Evolutionary conservation across 2,113 vertebrate genomes (phyloP), one percentile per base, ranked within the genome.

Genomic region (Aphyosemion australe): DNA sequence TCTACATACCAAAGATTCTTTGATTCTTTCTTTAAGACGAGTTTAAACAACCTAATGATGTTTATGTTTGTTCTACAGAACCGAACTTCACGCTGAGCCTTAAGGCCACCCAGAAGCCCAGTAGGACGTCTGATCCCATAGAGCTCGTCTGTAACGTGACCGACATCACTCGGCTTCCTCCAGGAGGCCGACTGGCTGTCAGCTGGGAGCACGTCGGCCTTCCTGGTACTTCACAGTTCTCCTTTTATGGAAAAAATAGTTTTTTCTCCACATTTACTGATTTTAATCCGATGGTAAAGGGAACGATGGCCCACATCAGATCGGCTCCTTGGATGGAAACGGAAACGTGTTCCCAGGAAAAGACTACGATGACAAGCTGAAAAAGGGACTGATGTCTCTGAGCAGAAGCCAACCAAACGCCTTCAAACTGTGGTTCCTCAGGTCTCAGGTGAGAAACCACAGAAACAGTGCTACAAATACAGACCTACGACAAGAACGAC

Each of bases 361-460:
- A 6, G 80, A 66, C 59, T 95, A 93, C 74, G 86, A 72, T 9
- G 91, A 93, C 6, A 74, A 94, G 34, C 80, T 92, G 81, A 90
- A 86, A 65, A 93, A 89, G 0, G 96, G 97, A 1, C 88, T 83
- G 61, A 81, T 98, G 4, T 90, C 93, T 43, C 90, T 97, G 43
- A 94, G 45, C n/a, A 92, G 94, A 58, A 88, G 85, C 47, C 83
- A 85, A 15, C 78, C 70, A 1, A 72, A 94, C 84, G 93, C 89
- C 0, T 99, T 98, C 85, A 95, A 80, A 41, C 93, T 99, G 72
- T 92, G 93, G 13, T 93, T 98, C 74, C 93, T 95, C 49, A 95
- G 91, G 79, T 94, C 96, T 0, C 81, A 91, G 89, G 90, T 89
- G 5, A 18, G 1, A 58, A 42, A 45, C 9, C 3, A 16, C 45